Percentiles rank a stretch among this genome's conserved stretches.
Conservation (phyloP, 2,113 vertebrate genomes). For the Callipepla squamata region DNA sequence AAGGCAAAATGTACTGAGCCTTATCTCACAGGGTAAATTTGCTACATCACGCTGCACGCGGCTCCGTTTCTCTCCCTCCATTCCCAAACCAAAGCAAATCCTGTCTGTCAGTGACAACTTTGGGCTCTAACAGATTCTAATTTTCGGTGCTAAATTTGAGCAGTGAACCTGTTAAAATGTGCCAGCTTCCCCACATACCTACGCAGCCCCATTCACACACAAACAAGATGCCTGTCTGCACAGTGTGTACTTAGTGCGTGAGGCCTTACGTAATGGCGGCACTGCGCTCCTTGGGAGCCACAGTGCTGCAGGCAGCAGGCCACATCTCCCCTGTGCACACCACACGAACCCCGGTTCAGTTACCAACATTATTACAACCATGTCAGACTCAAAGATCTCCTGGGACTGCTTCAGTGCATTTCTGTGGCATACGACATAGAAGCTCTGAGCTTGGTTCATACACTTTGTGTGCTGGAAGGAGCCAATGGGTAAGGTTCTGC, state of each 20-base stretch:
- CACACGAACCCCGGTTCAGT: background rate
- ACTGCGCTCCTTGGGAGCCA: slow-evolving; percentile 18
- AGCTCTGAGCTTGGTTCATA: background rate
- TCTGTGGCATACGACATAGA: background rate
- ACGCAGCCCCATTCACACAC: slow-evolving; percentile 25
- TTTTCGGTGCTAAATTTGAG: slow-evolving; percentile 20
- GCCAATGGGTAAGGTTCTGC: fast-evolving
- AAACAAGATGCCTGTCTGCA: slow-evolving; percentile 40
- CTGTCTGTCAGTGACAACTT: background rate
- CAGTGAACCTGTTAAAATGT: slow-evolving; percentile 29
- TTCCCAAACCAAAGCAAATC: background rate
- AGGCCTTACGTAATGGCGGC: slow-evolving; percentile 22
- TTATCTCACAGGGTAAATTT: background rate
- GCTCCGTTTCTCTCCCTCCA: background rate
- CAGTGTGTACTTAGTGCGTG: slow-evolving; percentile 3
- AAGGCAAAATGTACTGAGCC: background rate
- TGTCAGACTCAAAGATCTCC: background rate
- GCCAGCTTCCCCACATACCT: slow-evolving; percentile 34
- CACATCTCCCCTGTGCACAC: background rate
- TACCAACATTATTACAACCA: background rate
- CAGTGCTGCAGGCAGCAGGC: slow-evolving; percentile 38
- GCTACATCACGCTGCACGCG: background rate
- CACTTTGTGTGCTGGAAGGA: background rate
- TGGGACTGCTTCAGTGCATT: background rate
- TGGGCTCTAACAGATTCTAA: background rate